Base-by-base conservation (phyloP, 2,113 vertebrate genomes). In the Craseonycteris thonglongyai region DNA sequence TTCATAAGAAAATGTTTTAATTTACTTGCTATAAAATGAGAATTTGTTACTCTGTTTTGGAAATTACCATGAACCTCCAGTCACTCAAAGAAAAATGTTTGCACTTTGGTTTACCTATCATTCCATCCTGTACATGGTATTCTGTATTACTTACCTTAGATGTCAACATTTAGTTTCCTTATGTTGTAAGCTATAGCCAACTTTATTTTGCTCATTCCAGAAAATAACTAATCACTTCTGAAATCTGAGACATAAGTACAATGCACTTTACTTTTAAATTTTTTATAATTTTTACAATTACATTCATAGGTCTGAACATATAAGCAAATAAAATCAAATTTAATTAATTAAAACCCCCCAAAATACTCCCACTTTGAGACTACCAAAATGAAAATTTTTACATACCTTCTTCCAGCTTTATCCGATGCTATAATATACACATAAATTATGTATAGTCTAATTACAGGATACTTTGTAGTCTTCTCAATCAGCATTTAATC, bases 91-190 rank as follows among this genome's bases (percentile, higher is more conserved):
- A 88, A 68, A 83, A 74, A 10, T 42, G 24, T 47, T 72, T 56
- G 9, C 47, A 72, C 58, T 84, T 63, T 85, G 30, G 26, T 69
- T 80, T 81, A 61, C 14, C 68, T 82, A 40, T 35, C 69, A 58
- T 65, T 71, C 47, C 3, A 94, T 33, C 18, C 56, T 16, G 83
- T 76, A 80, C 7, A 22, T 40, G 3, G 38, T 72, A 69, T 0
- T 14, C 54, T 94, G 0, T 33, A 79, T 45, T 42, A 94, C 83
- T 97, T 88, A 97, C 88, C 88, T 95, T 96, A 12, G 16, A 88
- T 30, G 89, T 92, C 24, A 6, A 6, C 38, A 40, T 40, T 40
- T 61, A 93, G 42, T 69, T 66, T 88, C 0, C 19, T 82, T 6
- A 91, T 86, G 58, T 33, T 92, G 33, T 63, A 96, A 92, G 33